phyloP scores from a whole-genome alignment of 2,888 invertebrate species.

The Falcaria lacertinaria region DNA sequence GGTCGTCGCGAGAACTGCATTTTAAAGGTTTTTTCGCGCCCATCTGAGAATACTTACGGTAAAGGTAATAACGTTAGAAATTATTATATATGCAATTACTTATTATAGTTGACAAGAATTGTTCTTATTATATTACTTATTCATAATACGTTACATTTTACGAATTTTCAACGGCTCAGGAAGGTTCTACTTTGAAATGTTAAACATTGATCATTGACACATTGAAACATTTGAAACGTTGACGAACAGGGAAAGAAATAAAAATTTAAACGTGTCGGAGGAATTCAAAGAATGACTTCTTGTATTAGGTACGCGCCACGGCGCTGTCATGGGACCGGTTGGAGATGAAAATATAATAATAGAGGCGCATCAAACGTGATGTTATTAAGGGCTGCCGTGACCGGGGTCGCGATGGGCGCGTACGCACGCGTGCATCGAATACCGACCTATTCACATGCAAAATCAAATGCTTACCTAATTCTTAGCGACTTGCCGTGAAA shows the following conservation, averaged over 20 bases:
- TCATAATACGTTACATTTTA: no score
- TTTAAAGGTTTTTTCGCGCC: not conserved
- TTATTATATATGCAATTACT: no score
- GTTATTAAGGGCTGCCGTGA: constrained; percentile 77
- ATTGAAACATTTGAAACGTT: constrained; percentile 2
- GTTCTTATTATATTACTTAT: no score
- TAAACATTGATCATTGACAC: no score
- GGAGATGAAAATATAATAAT: constrained; percentile 79
- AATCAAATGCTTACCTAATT: constrained; percentile 54
- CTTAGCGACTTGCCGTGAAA: constrained; percentile 41
- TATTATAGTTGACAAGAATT: no score
- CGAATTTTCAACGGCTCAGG: no score
- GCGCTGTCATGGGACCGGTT: constrained; percentile 66
- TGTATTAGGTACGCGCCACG: constrained; percentile 45
- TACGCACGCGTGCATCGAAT: constrained; percentile 69
- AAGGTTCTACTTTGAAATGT: no score
- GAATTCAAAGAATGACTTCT: constrained; percentile 44
- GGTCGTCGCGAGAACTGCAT: not conserved
- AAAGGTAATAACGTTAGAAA: no score
- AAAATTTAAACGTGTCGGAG: constrained; percentile 34
- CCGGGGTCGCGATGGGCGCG: constrained; percentile 58
- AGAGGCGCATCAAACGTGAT: constrained; percentile 80
- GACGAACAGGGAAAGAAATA: constrained; percentile 17
- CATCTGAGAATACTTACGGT: not conserved
- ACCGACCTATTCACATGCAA: constrained; percentile 67